Evolutionary conservation across 2,113 vertebrate species (phyloP), one percentile per base, ranked within the genome.

Genomic region (Nothobranchius furzeri): DNA sequence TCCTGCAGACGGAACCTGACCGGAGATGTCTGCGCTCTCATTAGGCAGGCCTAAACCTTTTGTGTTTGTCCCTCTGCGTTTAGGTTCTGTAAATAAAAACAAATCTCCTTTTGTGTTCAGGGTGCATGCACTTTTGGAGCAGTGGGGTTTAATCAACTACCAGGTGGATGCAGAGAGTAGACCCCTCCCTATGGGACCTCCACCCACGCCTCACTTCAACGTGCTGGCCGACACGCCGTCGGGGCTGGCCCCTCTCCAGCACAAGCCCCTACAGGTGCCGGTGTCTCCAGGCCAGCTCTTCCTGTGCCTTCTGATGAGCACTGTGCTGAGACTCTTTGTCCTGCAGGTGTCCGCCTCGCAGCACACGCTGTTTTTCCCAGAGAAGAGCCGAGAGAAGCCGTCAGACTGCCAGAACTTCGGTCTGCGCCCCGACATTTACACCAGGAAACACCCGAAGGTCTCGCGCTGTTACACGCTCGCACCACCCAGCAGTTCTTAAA

Each of bases 71-170:
- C 3, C 9, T 30, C 24, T 25, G 35, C n/a, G 3, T 36, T 24
- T 4, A 20, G 54, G 2, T 3, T 64, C 35, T 24, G 4, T 5
- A 40, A 10, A 45, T 11, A 17, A 40, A 12, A n/a, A 9, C 20
- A 42, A 6, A 20, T 7, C 13, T 17, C 17, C 20, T 4, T 50
- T 24, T 80, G 40, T 76, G 15, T 78, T 4, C 24, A 99, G 98
- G 78, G 96, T 98, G 3, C 98, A 99, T 20, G 95, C 98, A 0
- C 95, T 99, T 72, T 88, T 99, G 91, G 98, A 99, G 88, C 98
- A 99, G 76, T 99, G 98, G 98, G 98, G 98, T 5, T 92, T 99
- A 53, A 95, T 99, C 12, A 99, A 99, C 85, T 99, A 99, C 84
- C 98, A 99, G 68, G 98, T 99, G 86, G 98, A 99, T 58, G 95